Evolutionary conservation across 2,888 invertebrate species (phyloP).

Genomic region (Lochmaea capreae): DNA sequence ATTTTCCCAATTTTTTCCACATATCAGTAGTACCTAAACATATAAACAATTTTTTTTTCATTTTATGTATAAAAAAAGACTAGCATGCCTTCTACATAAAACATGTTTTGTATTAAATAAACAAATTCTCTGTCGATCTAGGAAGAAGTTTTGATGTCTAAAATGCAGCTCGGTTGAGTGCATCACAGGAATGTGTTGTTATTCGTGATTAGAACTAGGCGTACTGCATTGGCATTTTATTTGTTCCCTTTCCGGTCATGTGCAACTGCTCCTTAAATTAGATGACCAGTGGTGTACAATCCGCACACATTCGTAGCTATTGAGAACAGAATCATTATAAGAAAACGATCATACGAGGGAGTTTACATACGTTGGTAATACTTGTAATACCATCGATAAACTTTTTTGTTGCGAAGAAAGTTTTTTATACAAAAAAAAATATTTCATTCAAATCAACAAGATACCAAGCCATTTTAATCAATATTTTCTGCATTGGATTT

Average conservation of each 20-base stretch:
- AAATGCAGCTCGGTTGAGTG: conserved; percentile 57
- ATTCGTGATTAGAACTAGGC: conserved; percentile 63
- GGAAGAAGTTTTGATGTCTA: conserved; percentile 45
- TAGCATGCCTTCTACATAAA: neutral
- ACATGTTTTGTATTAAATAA: conserved; percentile 21
- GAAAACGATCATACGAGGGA: neutral
- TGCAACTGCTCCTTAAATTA: conserved; percentile 59
- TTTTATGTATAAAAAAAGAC: neutral
- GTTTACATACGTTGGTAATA: neutral
- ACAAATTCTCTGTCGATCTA: conserved; percentile 42
- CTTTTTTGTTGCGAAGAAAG: too few species aligned
- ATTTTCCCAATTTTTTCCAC: too few species aligned
- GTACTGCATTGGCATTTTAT: conserved; percentile 58
- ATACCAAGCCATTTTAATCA: too few species aligned
- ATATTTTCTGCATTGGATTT: too few species aligned
- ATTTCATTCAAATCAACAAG: too few species aligned
- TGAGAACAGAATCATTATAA: neutral
- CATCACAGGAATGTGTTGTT: conserved; percentile 59
- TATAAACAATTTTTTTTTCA: too few species aligned
- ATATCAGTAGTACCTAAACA: too few species aligned
- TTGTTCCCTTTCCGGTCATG: conserved; percentile 59
- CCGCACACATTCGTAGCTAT: neutral
- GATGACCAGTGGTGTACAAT: conserved; percentile 53
- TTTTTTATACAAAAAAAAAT: too few species aligned
- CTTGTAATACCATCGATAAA: too few species aligned